A percentile compares a stretch with the other conserved stretches of the same genome.
Conservation (phyloP, 53 echinoderm and acorn worm genomes). For the Antedon mediterranea region DNA sequence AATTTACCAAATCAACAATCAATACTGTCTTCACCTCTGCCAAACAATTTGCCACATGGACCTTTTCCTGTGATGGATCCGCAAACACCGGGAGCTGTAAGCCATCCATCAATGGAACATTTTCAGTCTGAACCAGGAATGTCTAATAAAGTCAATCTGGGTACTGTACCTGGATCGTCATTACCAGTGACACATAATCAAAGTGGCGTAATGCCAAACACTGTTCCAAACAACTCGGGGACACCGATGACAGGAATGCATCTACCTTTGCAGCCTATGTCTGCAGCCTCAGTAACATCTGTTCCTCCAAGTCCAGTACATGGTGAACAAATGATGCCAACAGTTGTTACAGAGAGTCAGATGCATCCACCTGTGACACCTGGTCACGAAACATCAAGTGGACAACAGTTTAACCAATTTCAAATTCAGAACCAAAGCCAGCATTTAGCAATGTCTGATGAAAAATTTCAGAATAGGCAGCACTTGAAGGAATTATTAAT, state of each 20-base stretch:
- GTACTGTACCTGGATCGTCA: not conserved
- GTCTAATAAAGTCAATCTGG: not conserved
- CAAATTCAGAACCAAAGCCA: not conserved
- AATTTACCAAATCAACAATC: not conserved
- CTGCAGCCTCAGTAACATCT: not conserved
- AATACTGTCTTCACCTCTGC: not conserved
- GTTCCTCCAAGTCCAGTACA: not conserved
- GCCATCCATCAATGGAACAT: not conserved
- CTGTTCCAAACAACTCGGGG: not conserved
- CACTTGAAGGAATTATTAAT: not conserved
- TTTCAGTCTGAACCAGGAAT: not conserved
- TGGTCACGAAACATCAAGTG: not conserved
- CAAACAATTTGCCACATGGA: not conserved
- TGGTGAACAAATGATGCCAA: not conserved
- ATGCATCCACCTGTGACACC: not conserved
- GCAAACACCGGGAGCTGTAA: not conserved
- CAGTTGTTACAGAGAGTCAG: not conserved
- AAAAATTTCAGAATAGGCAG: not conserved
- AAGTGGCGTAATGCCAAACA: not conserved
- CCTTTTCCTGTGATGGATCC: not conserved
- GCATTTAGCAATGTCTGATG: not conserved
- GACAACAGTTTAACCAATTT: not conserved
- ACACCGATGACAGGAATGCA: not conserved
- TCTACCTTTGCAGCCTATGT: not conserved
- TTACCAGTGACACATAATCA: not conserved